Evolutionary conservation across 2,888 invertebrate species (phyloP).

Genomic region (Eupeodes luniger): DNA sequence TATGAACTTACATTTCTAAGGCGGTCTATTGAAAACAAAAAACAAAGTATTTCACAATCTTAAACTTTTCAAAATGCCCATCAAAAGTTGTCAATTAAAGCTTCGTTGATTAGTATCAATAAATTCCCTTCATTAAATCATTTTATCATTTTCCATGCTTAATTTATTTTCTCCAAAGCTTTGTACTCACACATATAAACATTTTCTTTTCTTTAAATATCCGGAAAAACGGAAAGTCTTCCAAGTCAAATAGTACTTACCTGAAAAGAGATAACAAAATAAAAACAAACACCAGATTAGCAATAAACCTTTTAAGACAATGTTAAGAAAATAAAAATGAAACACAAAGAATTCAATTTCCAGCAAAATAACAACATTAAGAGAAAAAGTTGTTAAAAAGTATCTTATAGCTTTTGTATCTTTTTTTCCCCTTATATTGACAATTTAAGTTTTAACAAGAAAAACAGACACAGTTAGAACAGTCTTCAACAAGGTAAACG

Average conservation of each 20-base stretch:
- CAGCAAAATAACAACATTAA: background rate
- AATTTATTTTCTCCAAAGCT: background rate
- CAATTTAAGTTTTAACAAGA: slow-evolving; percentile 43
- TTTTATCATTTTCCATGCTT: background rate
- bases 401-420: background rate
- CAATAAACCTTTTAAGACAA: slow-evolving; percentile 27
- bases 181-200: slow-evolving; percentile 45
- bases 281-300: slow-evolving; percentile 15
- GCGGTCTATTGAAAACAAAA: no score
- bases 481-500: background rate
- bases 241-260: slow-evolving; percentile 49
- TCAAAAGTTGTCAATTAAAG: no score
- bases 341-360: slow-evolving; percentile 1
- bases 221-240: background rate
- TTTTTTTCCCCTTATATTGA: slow-evolving; percentile 17
- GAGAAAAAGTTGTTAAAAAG: slow-evolving; percentile 7
- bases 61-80: no score
- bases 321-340: background rate
- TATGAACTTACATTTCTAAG: no score
- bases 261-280: slow-evolving; percentile 55
- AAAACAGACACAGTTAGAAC: background rate
- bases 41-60: no score
- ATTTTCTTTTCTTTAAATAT: background rate
- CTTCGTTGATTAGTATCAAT: no score
- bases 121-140: background rate